Conservation (phyloP, 2,113 vertebrate species). For the Eulemur rufifrons region DNA sequence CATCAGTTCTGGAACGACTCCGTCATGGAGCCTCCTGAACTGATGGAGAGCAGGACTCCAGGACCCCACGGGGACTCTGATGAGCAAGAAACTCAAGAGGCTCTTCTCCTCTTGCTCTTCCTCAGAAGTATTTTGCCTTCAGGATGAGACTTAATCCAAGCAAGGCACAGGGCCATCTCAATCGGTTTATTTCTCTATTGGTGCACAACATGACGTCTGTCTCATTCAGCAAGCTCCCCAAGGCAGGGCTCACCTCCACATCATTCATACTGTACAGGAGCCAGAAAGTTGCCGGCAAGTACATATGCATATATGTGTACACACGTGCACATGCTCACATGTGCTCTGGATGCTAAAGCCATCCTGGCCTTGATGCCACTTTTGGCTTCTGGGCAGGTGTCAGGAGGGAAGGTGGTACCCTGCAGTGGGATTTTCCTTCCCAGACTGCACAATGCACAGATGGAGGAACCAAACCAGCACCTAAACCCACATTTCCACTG, state of each 20-base stretch:
- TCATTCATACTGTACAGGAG: not conserved
- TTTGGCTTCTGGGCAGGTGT: not conserved
- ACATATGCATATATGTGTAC: accelerated
- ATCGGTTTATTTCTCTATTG: not conserved
- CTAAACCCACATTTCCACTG: not conserved
- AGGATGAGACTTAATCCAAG: not conserved
- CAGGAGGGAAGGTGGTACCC: not conserved
- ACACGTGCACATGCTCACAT: not conserved
- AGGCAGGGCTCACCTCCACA: not conserved
- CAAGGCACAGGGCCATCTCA: not conserved
- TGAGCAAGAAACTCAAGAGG: not conserved
- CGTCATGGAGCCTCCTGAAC: not conserved
- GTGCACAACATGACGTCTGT: not conserved
- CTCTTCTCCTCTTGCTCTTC: not conserved
- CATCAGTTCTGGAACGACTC: not conserved
- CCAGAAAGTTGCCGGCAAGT: not conserved
- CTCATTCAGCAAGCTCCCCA: not conserved
- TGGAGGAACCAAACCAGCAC: not conserved
- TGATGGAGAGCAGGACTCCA: not conserved
- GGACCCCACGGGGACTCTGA: not conserved
- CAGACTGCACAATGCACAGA: not conserved
- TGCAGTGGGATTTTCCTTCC: not conserved
- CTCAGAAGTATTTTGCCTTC: not conserved
- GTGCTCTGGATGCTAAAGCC: not conserved
- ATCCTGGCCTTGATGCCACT: not conserved